Evolutionary conservation across 2,797 vertebrate genomes (phyloP).

Genomic region (Cottoperca gobio): DNA sequence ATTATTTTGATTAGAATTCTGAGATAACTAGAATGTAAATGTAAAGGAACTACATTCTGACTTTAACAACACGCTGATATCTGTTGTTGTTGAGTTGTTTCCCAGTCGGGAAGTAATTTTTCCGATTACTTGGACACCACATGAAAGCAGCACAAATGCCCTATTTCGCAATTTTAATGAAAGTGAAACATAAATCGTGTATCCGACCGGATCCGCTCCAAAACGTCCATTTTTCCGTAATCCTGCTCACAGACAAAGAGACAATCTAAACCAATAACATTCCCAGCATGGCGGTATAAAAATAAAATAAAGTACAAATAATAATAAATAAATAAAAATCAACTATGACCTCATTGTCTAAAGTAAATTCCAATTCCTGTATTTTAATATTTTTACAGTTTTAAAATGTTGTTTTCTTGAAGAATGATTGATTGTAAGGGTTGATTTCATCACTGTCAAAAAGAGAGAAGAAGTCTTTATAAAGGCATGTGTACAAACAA

Average conservation of each 20-base stretch:
- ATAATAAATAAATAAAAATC: not conserved
- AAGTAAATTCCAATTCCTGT: not conserved
- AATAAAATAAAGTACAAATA: not conserved
- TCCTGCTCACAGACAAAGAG: no score
- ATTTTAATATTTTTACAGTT: not conserved
- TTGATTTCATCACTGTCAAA: slow-evolving; percentile 10
- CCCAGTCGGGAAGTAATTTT: no score
- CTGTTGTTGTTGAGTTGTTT: no score
- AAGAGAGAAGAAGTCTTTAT: not conserved
- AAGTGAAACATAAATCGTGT: no score
- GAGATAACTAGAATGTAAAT: not conserved
- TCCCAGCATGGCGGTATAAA: no score
- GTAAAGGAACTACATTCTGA: not conserved
- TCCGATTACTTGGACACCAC: no score
- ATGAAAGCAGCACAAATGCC: no score
- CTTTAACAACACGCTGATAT: no score
- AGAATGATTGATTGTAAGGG: not conserved
- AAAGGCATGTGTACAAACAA: not conserved
- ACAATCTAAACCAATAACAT: no score
- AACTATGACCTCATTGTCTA: not conserved
- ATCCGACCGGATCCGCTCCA: no score
- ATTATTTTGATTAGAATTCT: slow-evolving; percentile 7
- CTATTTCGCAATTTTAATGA: no score
- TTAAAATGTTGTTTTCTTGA: not conserved
- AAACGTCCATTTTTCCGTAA: no score